phyloP scores from a whole-genome alignment of 2,113 vertebrate genomes.

The Micromys minutus region DNA sequence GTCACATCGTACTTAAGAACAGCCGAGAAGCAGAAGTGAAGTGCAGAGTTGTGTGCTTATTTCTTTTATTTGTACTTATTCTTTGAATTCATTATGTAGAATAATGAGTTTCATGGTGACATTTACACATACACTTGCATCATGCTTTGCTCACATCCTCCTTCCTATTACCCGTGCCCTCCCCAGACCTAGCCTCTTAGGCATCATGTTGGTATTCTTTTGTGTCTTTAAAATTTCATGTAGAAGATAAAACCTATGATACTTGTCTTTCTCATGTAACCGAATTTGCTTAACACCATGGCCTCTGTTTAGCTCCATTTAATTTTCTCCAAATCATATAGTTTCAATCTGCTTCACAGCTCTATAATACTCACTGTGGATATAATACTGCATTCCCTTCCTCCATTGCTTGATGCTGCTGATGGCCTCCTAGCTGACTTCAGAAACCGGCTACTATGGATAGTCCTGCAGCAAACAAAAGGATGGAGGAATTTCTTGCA shows the following conservation, averaged over 20 bases:
- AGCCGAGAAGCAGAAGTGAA: background rate
- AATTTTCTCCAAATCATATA: background rate
- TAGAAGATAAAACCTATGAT: background rate
- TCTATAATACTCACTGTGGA: background rate
- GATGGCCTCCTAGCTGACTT: background rate
- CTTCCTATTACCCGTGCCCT: background rate
- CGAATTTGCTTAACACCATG: accelerated
- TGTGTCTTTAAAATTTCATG: background rate
- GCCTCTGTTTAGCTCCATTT: background rate
- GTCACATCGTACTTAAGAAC: background rate
- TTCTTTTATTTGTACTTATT: background rate
- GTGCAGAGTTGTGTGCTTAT: background rate
- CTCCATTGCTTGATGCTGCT: no score
- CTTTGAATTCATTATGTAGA: background rate
- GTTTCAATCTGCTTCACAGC: background rate
- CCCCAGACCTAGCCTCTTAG: background rate
- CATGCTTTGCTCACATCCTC: background rate
- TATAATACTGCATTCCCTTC: background rate
- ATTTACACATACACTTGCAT: background rate
- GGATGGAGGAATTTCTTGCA: background rate
- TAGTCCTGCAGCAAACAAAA: background rate
- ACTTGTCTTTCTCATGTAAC: background rate
- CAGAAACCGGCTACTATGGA: background rate
- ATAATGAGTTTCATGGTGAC: background rate
- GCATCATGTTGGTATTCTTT: background rate